These are phyloP conservation scores for Lucilia sericata DNA, from an alignment of 1,140 invertebrate genomes.

Conservation along the genomic window DNA sequence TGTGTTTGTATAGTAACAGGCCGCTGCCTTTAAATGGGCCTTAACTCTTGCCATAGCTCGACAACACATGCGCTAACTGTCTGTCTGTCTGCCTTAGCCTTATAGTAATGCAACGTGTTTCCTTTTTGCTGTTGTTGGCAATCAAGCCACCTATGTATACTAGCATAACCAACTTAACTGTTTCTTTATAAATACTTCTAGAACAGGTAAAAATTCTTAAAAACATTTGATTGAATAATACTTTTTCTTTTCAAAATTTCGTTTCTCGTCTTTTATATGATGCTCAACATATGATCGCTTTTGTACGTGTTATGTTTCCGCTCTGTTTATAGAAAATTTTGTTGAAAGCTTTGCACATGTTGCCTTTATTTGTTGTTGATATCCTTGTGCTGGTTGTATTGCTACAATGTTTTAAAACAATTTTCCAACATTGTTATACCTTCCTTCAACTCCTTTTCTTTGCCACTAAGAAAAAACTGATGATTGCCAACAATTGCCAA, in stretches of 20 bases:
- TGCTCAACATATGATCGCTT: background rate
- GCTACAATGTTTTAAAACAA: background rate
- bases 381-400: background rate
- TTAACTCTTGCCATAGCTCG: background rate
- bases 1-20: background rate
- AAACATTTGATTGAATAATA: slow-evolving; percentile 18
- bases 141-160: background rate
- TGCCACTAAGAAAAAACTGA: background rate
- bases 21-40: background rate
- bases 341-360: background rate
- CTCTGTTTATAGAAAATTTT: background rate
- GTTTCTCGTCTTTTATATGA: background rate
- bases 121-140: slow-evolving; percentile 11
- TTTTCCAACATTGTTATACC: background rate
- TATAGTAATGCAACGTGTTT: slow-evolving; percentile 14
- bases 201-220: background rate
- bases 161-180: background rate
- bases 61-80: background rate
- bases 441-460: background rate
- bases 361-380: background rate
- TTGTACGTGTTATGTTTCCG: slow-evolving; percentile 26
- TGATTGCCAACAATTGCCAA: slow-evolving; percentile 1
- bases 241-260: background rate
- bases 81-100: background rate
- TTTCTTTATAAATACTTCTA: background rate